Base-by-base conservation (phyloP, 2,797 vertebrate genomes). In the Lycodopsis pacificus region DNA sequence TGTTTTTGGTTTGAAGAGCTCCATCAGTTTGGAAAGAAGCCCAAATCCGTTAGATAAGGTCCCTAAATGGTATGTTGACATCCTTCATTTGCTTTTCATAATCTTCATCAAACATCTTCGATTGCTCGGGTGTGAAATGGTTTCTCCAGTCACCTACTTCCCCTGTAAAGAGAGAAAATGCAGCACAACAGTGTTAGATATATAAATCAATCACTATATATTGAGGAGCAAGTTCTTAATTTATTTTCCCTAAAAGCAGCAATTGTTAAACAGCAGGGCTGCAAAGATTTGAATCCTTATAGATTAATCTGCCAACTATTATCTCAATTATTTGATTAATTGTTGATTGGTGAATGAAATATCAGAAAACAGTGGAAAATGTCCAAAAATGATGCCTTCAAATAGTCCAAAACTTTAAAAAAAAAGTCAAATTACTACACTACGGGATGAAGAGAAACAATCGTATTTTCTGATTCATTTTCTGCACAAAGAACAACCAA, bases 131-230 rank as follows among this genome's bases (percentile, higher is more conserved):
- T 61, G 94, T 95, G 80, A 97, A 97, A 59, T 96, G 90, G 81
- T 96, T 97, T 71, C 61, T 91, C 96, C 95, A 97, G 58, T 97
- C 96, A n/a, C 96, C 96, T 0, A 95, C 96, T 89, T 94, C 93
- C 59, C 95, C 96, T 97, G 85, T 68, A 63, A 44, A 62, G 22
- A 38, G 22, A 71, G 32, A 77, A 61, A 79, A 83, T 36, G 17
- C 54, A 70, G 5, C 5, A 63, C 7, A 75, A 36, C 30, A n/a
- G 6, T 19, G 14, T 79, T 30, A 79, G 27, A 48, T 51, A n/a
- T 40, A 32, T 34, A 27, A 40, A 75, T 71, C 7, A 46, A 49
- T 14, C 53, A 54, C 25, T 19, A 14, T 62, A 36, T 48, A 25
- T 40, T 40, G 10, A n/a, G 22, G 46, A 17, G 25, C 44, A 65